Conservation (phyloP, 2,888 invertebrate genomes). For the Hemistola chrysoprasaria region DNA sequence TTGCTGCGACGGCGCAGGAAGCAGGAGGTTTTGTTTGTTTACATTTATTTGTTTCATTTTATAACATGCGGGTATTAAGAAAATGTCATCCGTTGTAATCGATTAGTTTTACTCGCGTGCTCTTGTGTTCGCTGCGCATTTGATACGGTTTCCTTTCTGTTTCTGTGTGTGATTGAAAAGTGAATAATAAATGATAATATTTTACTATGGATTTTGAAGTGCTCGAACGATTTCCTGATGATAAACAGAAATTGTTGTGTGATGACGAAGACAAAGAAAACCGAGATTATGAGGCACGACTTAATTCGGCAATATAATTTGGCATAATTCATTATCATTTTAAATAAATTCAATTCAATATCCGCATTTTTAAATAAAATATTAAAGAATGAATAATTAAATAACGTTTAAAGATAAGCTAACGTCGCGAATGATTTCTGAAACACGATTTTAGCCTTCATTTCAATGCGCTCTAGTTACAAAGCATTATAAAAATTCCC, state of each 20-base stretch:
- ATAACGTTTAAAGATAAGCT: too few relatives aligned
- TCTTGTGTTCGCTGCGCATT: constrained; percentile 1
- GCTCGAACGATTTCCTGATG: constrained; percentile 24
- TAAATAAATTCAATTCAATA: too few relatives aligned
- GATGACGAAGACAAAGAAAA: constrained; percentile 19
- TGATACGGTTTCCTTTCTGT: constrained; percentile 5
- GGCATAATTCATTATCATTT: too few relatives aligned
- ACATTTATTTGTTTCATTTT: constrained; percentile 7
- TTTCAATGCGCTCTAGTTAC: too few relatives aligned
- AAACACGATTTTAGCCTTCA: too few relatives aligned
- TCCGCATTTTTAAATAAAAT: not conserved
- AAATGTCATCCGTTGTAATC: constrained; percentile 2
- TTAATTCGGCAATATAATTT: constrained; percentile 3
- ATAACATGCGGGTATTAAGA: constrained; percentile 31
- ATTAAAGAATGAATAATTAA: too few relatives aligned
- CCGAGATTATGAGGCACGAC: constrained; percentile 19
- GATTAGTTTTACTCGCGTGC: constrained; percentile 4
- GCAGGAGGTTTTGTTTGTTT: constrained; percentile 45
- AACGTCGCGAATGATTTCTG: too few relatives aligned
- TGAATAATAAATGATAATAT: constrained; percentile 14
- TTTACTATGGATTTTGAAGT: constrained; percentile 24
- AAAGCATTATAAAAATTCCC: too few relatives aligned
- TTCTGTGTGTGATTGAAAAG: constrained; percentile 4
- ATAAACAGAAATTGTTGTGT: constrained; percentile 21
- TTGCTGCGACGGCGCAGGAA: constrained; percentile 57